Evolutionary conservation across 1,140 invertebrate species (phyloP).

Genomic region (Sarcophaga bullata): DNA sequence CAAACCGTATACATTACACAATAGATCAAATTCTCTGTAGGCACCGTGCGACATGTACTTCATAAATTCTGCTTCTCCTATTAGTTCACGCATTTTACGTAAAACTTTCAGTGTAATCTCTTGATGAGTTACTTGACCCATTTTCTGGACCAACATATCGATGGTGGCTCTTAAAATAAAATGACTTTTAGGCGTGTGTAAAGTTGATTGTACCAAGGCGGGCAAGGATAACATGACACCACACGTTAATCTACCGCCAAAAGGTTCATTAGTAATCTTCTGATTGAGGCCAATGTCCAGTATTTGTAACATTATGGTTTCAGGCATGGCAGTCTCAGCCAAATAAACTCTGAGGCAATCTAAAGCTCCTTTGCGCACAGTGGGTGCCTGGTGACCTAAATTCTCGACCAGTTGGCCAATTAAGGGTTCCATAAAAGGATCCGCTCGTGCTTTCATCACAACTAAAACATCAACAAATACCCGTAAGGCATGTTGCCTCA

Average conservation of each 20-base stretch:
- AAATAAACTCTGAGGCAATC: slow-evolving; percentile 77
- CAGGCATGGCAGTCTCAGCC: slow-evolving; percentile 70
- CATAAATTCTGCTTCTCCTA: slow-evolving; percentile 74
- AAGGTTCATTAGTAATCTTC: slow-evolving; percentile 68
- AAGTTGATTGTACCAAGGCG: slow-evolving; percentile 69
- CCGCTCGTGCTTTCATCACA: slow-evolving; percentile 72
- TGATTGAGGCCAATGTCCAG: slow-evolving; percentile 73
- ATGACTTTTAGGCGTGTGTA: slow-evolving; percentile 64
- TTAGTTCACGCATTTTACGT: slow-evolving; percentile 72
- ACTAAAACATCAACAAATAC: slow-evolving; percentile 80
- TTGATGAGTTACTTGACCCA: slow-evolving; percentile 74
- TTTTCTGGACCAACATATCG: slow-evolving; percentile 72
- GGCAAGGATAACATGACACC: slow-evolving; percentile 76
- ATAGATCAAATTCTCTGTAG: slow-evolving; percentile 73
- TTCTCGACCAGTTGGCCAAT: slow-evolving; percentile 77
- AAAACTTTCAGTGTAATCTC: slow-evolving; percentile 76
- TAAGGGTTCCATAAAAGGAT: slow-evolving; percentile 70
- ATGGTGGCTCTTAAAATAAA: slow-evolving; percentile 67
- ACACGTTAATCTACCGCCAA: slow-evolving; percentile 72
- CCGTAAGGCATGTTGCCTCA: slow-evolving; percentile 79
- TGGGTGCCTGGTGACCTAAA: slow-evolving; percentile 78
- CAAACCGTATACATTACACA: slow-evolving; percentile 74
- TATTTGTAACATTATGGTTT: slow-evolving; percentile 71
- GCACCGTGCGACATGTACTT: slow-evolving; percentile 68
- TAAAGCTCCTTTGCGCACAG: slow-evolving; percentile 78